Evolutionary conservation across 2,113 vertebrate genomes (phyloP), one percentile per base, ranked within the genome.

Genomic region (Lophura nycthemera): DNA sequence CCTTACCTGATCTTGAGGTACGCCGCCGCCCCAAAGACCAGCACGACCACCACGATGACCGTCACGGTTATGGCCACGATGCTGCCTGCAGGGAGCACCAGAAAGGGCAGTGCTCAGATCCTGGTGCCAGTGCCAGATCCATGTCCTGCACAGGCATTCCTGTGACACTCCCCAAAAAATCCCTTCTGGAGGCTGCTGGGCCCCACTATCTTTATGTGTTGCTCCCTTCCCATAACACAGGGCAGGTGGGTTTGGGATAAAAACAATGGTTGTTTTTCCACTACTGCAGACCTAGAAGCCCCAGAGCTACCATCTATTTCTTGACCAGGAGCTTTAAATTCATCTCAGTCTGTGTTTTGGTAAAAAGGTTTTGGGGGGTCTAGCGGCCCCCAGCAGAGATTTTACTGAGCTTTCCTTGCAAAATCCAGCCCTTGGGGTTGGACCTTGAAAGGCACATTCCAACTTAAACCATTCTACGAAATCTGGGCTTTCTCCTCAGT

Each of bases 1-100:
- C 78, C 96, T 98, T 86, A 98, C 98, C 98, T 98, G 95, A 98
- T 98, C 93, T 98, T 98, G 90, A 98, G 96, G 86, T 97, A 98
- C 0, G 97, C 97, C 0, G 98, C 98, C 2, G 80, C 89, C 60
- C 97, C 97, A 1, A 98, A 98, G 65, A 98, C 97, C 96, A 98
- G 11, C 94, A 98, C 38, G 36, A 98, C 97, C 67, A 97, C 92
- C 3, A 97, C 82, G 6, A 98, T 98, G 88, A 98, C 98, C 0
- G 97, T 96, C 88, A 98, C 86, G 0, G 98, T 98, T 16, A 98
- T 98, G 91, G 98, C 98, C 45, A 98, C 98, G 0, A 98, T 96
- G 88, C 98, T 98, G 43, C 98, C 98, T 98, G 97, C 0, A 20
- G 42, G 36, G 56, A 40, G 21, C 74, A 27, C 3, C 52, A 87